These are phyloP conservation scores for Sebastes hopkinsi DNA, from an alignment of 2,797 vertebrate species.

Conservation along the genomic window DNA sequence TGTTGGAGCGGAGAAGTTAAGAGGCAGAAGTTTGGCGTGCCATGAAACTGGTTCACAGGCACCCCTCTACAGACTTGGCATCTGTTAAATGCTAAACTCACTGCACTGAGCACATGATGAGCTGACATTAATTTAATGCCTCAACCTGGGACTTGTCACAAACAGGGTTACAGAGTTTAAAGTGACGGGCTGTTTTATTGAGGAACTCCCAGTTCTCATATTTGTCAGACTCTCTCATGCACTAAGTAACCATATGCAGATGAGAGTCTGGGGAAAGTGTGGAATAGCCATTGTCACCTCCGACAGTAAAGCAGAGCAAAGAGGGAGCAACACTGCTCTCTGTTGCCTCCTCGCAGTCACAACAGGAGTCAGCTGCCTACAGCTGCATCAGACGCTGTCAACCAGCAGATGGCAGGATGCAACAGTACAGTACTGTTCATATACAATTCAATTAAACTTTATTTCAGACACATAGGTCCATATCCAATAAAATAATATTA, in stretches of 20 bases:
- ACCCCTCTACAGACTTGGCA: slow-evolving; percentile 29
- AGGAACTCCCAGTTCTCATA: slow-evolving; percentile 2
- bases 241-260: background rate
- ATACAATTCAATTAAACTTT: background rate
- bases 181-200: slow-evolving; percentile 4
- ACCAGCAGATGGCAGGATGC: slow-evolving; percentile 59
- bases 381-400: slow-evolving; percentile 3
- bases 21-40: slow-evolving; percentile 30
- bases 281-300: background rate
- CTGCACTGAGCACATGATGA: slow-evolving; percentile 17
- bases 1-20: slow-evolving; percentile 44
- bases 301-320: background rate
- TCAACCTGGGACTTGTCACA: background rate
- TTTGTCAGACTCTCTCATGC: slow-evolving; percentile 2
- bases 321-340: slow-evolving; percentile 46
- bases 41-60: slow-evolving; percentile 19
- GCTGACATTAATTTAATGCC: slow-evolving; percentile 7
- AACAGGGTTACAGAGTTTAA: slow-evolving; percentile 15
- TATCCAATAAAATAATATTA: too few relatives aligned
- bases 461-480: too few relatives aligned
- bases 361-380: background rate
- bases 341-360: slow-evolving; percentile 23
- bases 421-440: background rate
- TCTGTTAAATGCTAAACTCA: slow-evolving; percentile 5
- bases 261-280: slow-evolving; percentile 7